Evolutionary conservation across 2,888 invertebrate genomes (phyloP), one percentile per base, ranked within the genome.

Genomic region (Saturnia japonica): DNA sequence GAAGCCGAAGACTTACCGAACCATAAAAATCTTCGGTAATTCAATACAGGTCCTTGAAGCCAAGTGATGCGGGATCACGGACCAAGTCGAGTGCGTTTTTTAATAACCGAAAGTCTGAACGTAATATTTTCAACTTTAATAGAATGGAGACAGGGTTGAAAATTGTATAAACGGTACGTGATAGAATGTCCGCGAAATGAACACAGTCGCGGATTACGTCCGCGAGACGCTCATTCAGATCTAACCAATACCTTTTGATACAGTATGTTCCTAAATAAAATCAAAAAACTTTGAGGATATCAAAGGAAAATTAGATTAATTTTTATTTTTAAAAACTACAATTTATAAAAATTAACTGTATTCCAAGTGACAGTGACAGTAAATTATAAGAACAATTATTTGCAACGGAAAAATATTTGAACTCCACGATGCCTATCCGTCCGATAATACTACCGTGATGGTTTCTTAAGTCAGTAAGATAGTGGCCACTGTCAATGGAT

Each of bases 1-100:
- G 57, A 60, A 28, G 64, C 40, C 19, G 40, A 40, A 40, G 40
- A n/a, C 54, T 67, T 42, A 68, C 43, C 60, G 51, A 67, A 67
- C 68, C 64, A 68, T 64, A 69, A 64, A 70, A 47, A 64, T 71
- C 68, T 71, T 73, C 70, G 73, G 66, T 47, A 68, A 70, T 70
- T 71, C 68, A 73, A 68, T 45, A 57, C 62, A 67, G 25, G 71
- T 73, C 69, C 71, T 71, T 72, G 69, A 69, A 60, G 47, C 67
- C 60, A 90, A 93, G 91, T 93, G 92, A 93, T 93, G 93, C 93
- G 82, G 85, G 91, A 89, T 90, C 93, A 93, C 93, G 93, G 82
- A 82, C 84, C 82, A 80, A 79, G 80, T 88, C 81, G 76, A 91
- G 92, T 82, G 79, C 77, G 77, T 82, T 85, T 88, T 82, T 85